phyloP scores from a whole-genome alignment of 1,140 invertebrate genomes.

The Cotesia chilonis region DNA sequence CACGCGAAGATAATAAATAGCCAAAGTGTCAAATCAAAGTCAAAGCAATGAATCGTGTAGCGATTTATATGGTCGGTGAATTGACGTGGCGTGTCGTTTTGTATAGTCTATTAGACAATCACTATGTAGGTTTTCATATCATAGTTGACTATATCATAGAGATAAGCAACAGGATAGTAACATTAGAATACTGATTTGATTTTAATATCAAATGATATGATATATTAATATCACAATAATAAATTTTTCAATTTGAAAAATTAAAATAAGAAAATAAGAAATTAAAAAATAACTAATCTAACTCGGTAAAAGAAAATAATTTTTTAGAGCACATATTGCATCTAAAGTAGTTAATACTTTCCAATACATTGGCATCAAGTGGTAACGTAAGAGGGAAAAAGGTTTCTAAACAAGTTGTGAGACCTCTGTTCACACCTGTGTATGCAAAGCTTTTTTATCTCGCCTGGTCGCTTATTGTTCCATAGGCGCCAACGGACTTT shows the following conservation, averaged over 20 bases:
- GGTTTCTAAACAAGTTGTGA: conserved; percentile 16
- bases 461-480: conserved; percentile 4
- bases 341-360: conserved; percentile 3
- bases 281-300: neutral
- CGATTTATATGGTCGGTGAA: conserved; percentile 17
- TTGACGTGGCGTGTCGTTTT: conserved; percentile 29
- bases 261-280: too few species aligned
- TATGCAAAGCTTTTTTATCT: conserved; percentile 25
- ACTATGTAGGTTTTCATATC: conserved; percentile 5
- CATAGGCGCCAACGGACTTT: conserved; percentile 6
- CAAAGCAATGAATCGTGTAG: conserved; percentile 16
- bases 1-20: conserved; percentile 35
- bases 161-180: conserved; percentile 17
- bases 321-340: neutral
- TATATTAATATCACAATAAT: neutral
- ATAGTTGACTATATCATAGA: neutral
- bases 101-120: conserved; percentile 23
- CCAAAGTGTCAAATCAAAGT: conserved; percentile 31
- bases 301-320: neutral
- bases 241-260: too few species aligned
- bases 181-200: neutral
- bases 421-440: conserved; percentile 28
- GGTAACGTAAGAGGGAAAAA: neutral
- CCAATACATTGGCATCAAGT: neutral
- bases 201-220: neutral